These are phyloP conservation scores for Scaptodrosophila lebanonensis DNA, from an alignment of 1,140 invertebrate species.

Conservation along the genomic window DNA sequence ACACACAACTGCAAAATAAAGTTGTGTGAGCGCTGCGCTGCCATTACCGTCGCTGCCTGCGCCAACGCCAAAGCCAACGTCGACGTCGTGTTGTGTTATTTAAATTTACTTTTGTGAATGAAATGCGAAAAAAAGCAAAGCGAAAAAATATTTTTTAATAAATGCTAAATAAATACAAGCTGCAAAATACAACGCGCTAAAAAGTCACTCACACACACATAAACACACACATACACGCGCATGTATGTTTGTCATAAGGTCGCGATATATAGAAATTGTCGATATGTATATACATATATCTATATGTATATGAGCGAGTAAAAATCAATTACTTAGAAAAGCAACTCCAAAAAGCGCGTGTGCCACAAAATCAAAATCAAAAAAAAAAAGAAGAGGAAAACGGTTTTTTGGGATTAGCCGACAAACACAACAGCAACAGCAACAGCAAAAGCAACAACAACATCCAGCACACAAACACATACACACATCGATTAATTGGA, in stretches of 20 bases:
- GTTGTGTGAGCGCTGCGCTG: neutral
- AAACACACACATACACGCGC: neutral
- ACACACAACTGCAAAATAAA: constrained; percentile 18
- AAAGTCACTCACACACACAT: neutral
- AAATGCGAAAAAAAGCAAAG: constrained; percentile 74
- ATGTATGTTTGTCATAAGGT: neutral
- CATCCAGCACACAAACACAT: constrained; percentile 25
- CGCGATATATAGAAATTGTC: too few relatives aligned
- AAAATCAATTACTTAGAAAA: too few relatives aligned
- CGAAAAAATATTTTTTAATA: constrained; percentile 70
- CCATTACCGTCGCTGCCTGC: constrained; percentile 12
- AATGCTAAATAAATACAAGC: constrained; percentile 65
- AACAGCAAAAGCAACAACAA: constrained; percentile 13
- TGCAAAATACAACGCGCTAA: neutral
- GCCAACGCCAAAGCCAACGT: constrained; percentile 12
- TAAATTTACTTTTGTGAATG: constrained; percentile 76
- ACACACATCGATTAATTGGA: constrained; percentile 39
- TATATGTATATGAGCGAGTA: too few relatives aligned
- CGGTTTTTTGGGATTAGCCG: too few relatives aligned
- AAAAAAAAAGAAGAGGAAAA: neutral
- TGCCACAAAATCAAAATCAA: neutral
- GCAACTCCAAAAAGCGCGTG: neutral
- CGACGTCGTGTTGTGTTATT: constrained; percentile 66
- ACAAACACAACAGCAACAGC: constrained; percentile 18
- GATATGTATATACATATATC: too few relatives aligned